These are phyloP conservation scores for Plotosus lineatus DNA, from an alignment of 2,113 vertebrate genomes.

Conservation along the genomic window DNA sequence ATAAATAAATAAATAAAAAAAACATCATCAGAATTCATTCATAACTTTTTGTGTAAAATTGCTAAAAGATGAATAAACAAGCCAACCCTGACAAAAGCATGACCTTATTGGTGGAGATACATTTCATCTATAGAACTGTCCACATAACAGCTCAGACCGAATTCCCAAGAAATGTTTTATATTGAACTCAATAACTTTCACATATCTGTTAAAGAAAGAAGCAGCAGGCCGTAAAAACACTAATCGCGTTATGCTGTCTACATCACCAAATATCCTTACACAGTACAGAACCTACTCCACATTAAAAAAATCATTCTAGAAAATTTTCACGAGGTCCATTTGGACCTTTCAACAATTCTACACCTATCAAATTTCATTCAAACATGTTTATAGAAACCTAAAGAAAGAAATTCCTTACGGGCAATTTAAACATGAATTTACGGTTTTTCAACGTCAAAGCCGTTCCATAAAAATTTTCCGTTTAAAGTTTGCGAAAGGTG, in stretches of 20 bases:
- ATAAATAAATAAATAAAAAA: too few relatives aligned
- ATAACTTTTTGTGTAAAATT: too few relatives aligned
- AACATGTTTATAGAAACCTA: neutral
- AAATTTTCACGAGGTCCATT: neutral
- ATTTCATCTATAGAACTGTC: neutral
- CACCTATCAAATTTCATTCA: neutral
- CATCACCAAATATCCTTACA: slow-evolving; percentile 7
- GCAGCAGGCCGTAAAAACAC: neutral
- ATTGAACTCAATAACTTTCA: neutral
- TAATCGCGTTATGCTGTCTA: neutral
- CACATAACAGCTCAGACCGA: neutral
- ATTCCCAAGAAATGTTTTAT: neutral
- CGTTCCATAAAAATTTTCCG: neutral
- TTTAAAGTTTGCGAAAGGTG: too few relatives aligned
- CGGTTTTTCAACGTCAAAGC: too few relatives aligned
- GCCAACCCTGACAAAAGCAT: too few relatives aligned
- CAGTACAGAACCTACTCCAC: neutral
- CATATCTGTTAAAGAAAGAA: neutral
- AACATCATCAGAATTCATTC: too few relatives aligned
- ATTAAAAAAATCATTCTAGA: neutral
- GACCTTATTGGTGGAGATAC: too few relatives aligned
- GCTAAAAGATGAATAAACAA: too few relatives aligned
- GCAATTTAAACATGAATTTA: neutral
- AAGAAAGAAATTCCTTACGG: neutral
- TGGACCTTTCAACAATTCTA: neutral